A percentile compares a stretch with the other conserved stretches of the same genome.
Conservation (phyloP, 1,140 invertebrate genomes). For the Pseudomyrmex concolor region DNA sequence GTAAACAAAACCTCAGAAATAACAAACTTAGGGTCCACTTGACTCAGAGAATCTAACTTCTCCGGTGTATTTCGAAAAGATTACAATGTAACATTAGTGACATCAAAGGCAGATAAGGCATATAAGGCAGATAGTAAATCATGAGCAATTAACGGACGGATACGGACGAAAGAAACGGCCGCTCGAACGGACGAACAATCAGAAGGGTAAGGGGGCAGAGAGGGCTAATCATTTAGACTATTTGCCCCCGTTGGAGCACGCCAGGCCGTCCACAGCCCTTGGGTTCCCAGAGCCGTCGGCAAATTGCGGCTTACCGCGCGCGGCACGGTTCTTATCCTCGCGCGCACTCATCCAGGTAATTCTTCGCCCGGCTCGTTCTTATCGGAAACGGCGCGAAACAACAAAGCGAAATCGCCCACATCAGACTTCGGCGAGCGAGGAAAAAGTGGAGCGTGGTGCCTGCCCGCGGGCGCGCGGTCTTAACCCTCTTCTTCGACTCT, state of each 20-base stretch:
- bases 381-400: conserved; percentile 62
- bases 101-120: too few relatives aligned
- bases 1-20: too few relatives aligned
- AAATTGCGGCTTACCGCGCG: conserved; percentile 70
- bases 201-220: neutral
- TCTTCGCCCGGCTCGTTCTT: conserved; percentile 59
- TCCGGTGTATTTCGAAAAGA: too few relatives aligned
- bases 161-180: too few relatives aligned
- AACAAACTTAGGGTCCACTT: too few relatives aligned
- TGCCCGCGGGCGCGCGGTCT: neutral
- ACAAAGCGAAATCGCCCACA: conserved; percentile 33
- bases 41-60: too few relatives aligned
- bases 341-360: conserved; percentile 63
- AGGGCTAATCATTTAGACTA: conserved; percentile 57
- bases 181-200: conserved; percentile 1
- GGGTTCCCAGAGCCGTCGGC: conserved; percentile 65
- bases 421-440: neutral
- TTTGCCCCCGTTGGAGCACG: conserved; percentile 43
- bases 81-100: too few relatives aligned
- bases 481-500: conserved; percentile 13
- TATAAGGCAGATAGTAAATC: too few relatives aligned
- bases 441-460: conserved; percentile 46
- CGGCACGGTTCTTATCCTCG: conserved; percentile 68
- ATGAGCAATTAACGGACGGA: too few relatives aligned
- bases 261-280: conserved; percentile 52